phyloP scores from a whole-genome alignment of 2,888 invertebrate species.

The Drosophila robusta region DNA sequence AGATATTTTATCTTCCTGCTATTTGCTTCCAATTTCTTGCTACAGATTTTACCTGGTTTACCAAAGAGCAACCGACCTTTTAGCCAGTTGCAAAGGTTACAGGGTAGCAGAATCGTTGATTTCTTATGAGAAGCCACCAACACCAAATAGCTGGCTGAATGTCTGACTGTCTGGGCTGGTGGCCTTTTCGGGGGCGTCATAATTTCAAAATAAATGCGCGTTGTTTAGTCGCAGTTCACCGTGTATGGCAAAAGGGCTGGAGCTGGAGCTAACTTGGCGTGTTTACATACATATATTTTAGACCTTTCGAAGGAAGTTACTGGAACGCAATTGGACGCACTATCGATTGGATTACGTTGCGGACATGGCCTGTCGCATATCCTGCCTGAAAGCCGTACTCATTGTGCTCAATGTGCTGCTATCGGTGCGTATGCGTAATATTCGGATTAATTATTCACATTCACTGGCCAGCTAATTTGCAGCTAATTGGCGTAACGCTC shows the following conservation, averaged over 20 bases:
- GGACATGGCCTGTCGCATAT: constrained; percentile 76
- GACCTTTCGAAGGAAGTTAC: constrained; percentile 19
- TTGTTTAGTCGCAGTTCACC: constrained; percentile 72
- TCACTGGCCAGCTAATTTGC: constrained; percentile 6
- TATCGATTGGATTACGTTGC: constrained; percentile 56
- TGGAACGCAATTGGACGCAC: constrained; percentile 46
- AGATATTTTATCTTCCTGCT: too few relatives aligned
- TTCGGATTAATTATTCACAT: background rate
- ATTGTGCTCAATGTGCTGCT: constrained; percentile 78
- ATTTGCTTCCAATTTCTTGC: too few relatives aligned
- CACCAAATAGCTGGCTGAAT: constrained; percentile 25
- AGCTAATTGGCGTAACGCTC: constrained; percentile 78
- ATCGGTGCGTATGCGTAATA: constrained; percentile 79
- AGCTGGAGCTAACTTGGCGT: constrained; percentile 24
- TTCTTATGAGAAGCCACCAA: constrained; percentile 41
- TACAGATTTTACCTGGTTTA: too few relatives aligned
- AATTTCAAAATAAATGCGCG: constrained; percentile 70
- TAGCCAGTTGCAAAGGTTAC: background rate
- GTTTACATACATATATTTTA: constrained; percentile 8
- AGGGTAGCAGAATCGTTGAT: constrained; percentile 48
- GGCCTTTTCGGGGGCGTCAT: constrained; percentile 60
- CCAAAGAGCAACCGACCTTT: too few relatives aligned
- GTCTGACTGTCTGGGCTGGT: constrained; percentile 26
- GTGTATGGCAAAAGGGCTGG: constrained; percentile 66
- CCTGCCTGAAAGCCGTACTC: constrained; percentile 74